These are phyloP conservation scores for Lepisosteus oculatus DNA, from an alignment of 2,113 vertebrate species.

Conservation along the genomic window DNA sequence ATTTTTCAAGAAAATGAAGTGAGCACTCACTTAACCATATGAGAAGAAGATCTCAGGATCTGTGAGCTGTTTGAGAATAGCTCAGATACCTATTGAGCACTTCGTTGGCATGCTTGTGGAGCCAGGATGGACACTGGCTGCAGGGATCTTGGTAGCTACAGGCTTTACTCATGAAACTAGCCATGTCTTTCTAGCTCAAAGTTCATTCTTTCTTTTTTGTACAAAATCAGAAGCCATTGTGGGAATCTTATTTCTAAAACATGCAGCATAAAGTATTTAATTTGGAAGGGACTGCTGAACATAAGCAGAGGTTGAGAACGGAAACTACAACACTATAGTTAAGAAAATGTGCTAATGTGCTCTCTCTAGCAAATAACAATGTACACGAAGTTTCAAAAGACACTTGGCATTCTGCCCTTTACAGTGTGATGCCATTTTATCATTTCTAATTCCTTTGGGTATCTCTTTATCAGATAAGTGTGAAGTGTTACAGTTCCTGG, in stretches of 20 bases:
- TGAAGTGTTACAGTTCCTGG: neutral
- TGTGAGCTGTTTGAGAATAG: neutral
- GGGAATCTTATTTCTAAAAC: neutral
- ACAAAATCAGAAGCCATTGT: slow-evolving; percentile 7
- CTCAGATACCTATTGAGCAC: neutral
- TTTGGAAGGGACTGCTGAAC: too few relatives aligned
- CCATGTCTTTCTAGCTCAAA: slow-evolving; percentile 4
- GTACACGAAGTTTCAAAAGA: too few relatives aligned
- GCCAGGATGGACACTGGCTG: slow-evolving; percentile 6
- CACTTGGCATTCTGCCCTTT: too few relatives aligned
- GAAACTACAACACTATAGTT: too few relatives aligned
- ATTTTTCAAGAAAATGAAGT: neutral
- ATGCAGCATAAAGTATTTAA: too few relatives aligned
- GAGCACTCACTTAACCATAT: too few relatives aligned
- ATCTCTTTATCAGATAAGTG: neutral
- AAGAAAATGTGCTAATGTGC: too few relatives aligned
- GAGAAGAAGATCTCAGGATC: too few relatives aligned
- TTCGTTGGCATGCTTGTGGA: slow-evolving; percentile 12
- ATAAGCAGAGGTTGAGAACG: too few relatives aligned
- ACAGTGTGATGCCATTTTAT: neutral
- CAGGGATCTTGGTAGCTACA: slow-evolving; percentile 9
- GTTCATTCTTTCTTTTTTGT: neutral
- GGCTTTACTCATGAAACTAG: slow-evolving; percentile 1
- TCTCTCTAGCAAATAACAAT: too few relatives aligned
- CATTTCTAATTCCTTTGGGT: neutral